A percentile compares a stretch with the other conserved stretches of the same genome.
Evolutionary conservation across 2,797 vertebrate genomes (phyloP).

Genomic region (Falco concolor): DNA sequence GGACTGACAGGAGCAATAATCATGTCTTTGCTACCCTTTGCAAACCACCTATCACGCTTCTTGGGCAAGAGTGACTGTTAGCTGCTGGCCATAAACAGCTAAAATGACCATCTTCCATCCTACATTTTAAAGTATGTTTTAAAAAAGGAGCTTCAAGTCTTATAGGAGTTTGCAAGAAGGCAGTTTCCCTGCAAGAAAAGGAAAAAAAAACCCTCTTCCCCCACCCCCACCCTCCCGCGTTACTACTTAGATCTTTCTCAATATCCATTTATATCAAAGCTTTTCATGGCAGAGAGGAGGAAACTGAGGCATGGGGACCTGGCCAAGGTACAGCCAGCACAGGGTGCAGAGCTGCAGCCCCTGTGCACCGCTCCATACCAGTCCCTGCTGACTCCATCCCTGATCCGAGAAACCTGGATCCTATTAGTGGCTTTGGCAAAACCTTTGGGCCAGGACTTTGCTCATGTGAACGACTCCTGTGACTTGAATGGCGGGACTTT

Average conservation of each 20-base stretch:
- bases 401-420: neutral
- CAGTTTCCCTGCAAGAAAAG: neutral
- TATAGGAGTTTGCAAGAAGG: neutral
- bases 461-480: neutral
- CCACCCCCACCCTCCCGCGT: too few species aligned
- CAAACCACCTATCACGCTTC: neutral
- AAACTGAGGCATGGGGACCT: neutral
- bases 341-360: neutral
- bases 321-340: rapidly evolving
- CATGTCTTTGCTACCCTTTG: neutral
- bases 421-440: conserved; percentile 46
- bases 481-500: neutral
- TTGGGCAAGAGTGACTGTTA: neutral
- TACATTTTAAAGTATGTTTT: neutral
- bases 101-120: neutral
- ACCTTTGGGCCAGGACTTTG: neutral
- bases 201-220: rapidly evolving
- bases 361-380: rapidly evolving
- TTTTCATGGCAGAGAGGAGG: neutral
- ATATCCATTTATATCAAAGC: neutral
- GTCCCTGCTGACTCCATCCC: neutral
- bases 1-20: neutral
- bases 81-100: neutral
- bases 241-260: neutral
- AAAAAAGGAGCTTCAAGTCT: neutral